Evolutionary conservation across 2,113 vertebrate genomes (phyloP).

Genomic region (Narcine bancroftii): DNA sequence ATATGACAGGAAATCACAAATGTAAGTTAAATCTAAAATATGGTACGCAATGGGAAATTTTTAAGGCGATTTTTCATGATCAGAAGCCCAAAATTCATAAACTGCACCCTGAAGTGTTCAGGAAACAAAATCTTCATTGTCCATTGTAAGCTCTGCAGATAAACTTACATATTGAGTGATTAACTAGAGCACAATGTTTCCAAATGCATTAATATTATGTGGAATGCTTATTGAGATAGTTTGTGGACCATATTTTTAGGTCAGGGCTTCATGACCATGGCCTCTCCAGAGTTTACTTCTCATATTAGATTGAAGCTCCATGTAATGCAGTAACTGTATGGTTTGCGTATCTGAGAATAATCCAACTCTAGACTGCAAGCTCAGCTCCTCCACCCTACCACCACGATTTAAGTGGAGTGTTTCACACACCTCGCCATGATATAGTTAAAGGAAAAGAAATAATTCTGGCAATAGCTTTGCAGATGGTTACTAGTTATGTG

Average conservation of each 20-base stretch:
- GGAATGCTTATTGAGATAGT: background rate
- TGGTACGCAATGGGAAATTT: too few relatives aligned
- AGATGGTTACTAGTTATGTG: background rate
- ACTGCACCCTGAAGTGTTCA: too few relatives aligned
- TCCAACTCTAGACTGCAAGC: background rate
- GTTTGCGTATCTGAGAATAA: background rate
- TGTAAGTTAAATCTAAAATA: too few relatives aligned
- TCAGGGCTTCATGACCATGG: background rate
- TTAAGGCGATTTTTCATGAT: too few relatives aligned
- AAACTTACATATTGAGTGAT: background rate
- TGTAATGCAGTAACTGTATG: background rate
- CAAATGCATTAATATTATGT: background rate
- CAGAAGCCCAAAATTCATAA: too few relatives aligned
- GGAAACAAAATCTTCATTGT: too few relatives aligned
- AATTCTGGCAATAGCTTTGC: background rate
- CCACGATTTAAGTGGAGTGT: background rate
- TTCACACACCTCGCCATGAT: background rate
- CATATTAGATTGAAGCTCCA: background rate
- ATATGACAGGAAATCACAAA: too few relatives aligned
- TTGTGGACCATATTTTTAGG: background rate
- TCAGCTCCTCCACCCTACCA: background rate
- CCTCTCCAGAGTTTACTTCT: background rate
- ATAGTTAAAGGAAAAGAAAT: background rate
- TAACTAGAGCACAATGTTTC: background rate
- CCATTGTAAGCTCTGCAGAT: background rate